Base-by-base conservation (phyloP, 2,888 invertebrate genomes). In the Trissolcus brochymenae region DNA sequence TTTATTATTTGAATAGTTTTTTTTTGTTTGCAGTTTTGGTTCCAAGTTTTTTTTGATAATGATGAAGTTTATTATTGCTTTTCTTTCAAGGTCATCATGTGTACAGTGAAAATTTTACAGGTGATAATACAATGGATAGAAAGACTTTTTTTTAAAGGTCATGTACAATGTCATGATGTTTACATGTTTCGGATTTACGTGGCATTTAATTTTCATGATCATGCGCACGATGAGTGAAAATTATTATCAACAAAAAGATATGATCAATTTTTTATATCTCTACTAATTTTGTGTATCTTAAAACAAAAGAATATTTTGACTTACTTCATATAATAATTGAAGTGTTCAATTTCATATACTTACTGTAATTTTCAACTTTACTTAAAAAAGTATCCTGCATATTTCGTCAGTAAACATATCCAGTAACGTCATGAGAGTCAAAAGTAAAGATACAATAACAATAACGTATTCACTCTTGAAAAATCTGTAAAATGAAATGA, bases 331-430 rank as follows among this genome's bases (percentile, higher is more conserved):
- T 25, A 25, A 25, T 25, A 25, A 25, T 25, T 25, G 4, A 25
- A 25, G 4, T 25, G 4, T 6, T 25, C 25, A 4, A 25, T 4
- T 25, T 25, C 6, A 6, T 6, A 70, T 55, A 61, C 70, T 70
- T 70, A 70, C 70, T 35, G 35, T 43, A 40, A 61, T 56, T 11
- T 25, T 72, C 53, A 19, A 13, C 11, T 4, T 50, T 51, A 0
- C 53, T 59, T 46, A 56, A 51, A 72, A 64, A 13, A 56, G 56
- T 57, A 14, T 64, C 21, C 71, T 72, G 71, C 71, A 72, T 72
- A 62, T 62, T 72, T 72, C 53, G 25, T 19, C 14, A 46, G 25
- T 46, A 54, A 51, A 40, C 19, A 14, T 17, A 51, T 35, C 17
- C 17, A 14, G 14, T 49, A 35, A 3, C 1, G 35, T 35, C 35